Evolutionary conservation across 2,797 vertebrate genomes (phyloP), one percentile per base, ranked within the genome.

Genomic region (Girardinus metallicus): DNA sequence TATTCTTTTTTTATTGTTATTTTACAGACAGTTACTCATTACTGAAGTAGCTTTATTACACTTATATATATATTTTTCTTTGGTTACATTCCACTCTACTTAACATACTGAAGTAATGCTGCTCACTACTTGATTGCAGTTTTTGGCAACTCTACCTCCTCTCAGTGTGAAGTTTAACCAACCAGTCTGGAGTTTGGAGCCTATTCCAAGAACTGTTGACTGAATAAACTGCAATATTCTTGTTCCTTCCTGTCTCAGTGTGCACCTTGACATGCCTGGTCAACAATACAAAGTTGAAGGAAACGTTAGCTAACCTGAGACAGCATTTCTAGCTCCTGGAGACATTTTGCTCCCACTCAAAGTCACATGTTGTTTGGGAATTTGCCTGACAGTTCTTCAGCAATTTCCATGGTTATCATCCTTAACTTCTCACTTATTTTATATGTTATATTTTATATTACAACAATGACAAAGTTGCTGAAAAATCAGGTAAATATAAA

Each of bases 341-440:
- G 12, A 12, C 49, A 21, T 41, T 75, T 41, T 21, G 51, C 51
- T 41, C 31, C 2, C 5, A 44, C 29, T 80, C 12, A 46, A 3
- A 53, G 75, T 89, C 82, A 90, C 82, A 83, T 86, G 82, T 83
- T 77, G 57, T 15, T 3, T 3, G 5, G 39, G 23, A 74, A 43
- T 11, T 62, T 51, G n/a, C 53, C 26, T 4, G 26, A 2, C 10
- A 74, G n/a, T 78, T 68, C 34, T 23, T 39, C 34, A 39, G 34
- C 18, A 39, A 39, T 23, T 18, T 66, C 4, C 9, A 11, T 10
- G 21, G 34, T 36, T 66, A 66, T 39, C 21, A 21, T 39, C 18
- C 62, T 36, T 8, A 64, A 21, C 16, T 64, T 64, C 3, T 34
- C 21, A 74, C 75, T 80, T 23, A 75, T 79, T 87, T 75, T 18